These are phyloP conservation scores for Metopolophium dirhodum DNA, from an alignment of 1,140 invertebrate genomes.

Conservation along the genomic window DNA sequence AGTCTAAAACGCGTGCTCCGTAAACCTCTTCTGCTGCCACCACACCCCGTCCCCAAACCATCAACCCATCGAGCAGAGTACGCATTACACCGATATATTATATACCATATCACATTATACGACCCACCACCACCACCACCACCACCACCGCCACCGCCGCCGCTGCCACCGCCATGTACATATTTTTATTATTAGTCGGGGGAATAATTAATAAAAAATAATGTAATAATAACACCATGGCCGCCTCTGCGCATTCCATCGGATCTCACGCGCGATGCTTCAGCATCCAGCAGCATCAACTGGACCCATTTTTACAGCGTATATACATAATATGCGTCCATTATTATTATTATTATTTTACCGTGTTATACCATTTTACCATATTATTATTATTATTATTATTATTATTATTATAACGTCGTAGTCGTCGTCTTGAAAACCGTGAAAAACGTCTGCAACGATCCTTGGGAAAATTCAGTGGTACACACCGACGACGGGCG, in stretches of 20 bases:
- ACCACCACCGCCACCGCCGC: too few relatives aligned
- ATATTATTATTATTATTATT: neutral
- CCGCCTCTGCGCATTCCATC: constrained; percentile 12
- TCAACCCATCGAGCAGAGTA: neutral
- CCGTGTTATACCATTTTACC: neutral
- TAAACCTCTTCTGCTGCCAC: neutral
- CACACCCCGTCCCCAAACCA: neutral
- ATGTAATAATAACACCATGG: neutral
- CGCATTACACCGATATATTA: neutral
- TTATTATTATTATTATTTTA: neutral
- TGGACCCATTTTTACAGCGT: neutral
- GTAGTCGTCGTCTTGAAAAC: neutral
- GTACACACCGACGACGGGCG: neutral
- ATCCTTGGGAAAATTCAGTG: constrained; percentile 36
- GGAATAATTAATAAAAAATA: constrained; percentile 45
- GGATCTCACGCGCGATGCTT: neutral
- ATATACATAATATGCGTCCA: neutral
- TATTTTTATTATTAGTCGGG: neutral
- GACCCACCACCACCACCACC: neutral
- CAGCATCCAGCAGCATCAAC: neutral
- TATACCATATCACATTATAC: neutral
- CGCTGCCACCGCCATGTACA: neutral
- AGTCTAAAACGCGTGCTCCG: neutral
- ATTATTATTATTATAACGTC: neutral
- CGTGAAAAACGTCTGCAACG: constrained; percentile 19